These are phyloP conservation scores for Copidosoma floridanum DNA, from an alignment of 1,140 invertebrate species.

Conservation along the genomic window DNA sequence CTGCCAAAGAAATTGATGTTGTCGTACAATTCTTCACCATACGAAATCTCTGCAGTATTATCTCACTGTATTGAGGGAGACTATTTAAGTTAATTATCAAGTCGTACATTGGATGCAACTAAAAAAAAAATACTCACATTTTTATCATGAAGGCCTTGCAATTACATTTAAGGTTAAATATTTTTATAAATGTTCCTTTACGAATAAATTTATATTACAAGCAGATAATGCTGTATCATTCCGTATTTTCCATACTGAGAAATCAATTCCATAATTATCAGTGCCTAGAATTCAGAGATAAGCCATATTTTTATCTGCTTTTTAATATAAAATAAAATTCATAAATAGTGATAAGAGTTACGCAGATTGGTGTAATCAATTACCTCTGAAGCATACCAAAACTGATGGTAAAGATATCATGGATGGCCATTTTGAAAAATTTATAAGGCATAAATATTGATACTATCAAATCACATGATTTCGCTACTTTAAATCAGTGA, in stretches of 20 bases:
- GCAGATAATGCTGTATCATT: neutral
- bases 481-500: too few relatives aligned
- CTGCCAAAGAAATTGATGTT: too few relatives aligned
- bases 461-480: too few relatives aligned
- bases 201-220: neutral
- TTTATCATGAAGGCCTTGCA: slow-evolving; percentile 1
- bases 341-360: too few relatives aligned
- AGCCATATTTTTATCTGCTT: neutral
- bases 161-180: neutral
- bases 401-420: too few relatives aligned
- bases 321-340: too few relatives aligned
- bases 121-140: slow-evolving; percentile 3
- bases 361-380: too few relatives aligned
- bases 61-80: neutral
- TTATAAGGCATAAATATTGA: too few relatives aligned
- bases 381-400: too few relatives aligned
- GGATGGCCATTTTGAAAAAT: too few relatives aligned
- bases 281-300: neutral
- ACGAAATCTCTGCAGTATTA: slow-evolving; percentile 2
- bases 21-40: too few relatives aligned
- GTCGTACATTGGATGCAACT: neutral
- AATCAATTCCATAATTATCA: slow-evolving; percentile 7
- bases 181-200: slow-evolving; percentile 1
- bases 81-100: neutral
- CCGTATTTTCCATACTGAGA: neutral